Percentiles rank a stretch among this genome's conserved stretches.
These are phyloP conservation scores for Drosophila mercatorum DNA, from an alignment of 2,888 invertebrate genomes.

Conservation along the genomic window DNA sequence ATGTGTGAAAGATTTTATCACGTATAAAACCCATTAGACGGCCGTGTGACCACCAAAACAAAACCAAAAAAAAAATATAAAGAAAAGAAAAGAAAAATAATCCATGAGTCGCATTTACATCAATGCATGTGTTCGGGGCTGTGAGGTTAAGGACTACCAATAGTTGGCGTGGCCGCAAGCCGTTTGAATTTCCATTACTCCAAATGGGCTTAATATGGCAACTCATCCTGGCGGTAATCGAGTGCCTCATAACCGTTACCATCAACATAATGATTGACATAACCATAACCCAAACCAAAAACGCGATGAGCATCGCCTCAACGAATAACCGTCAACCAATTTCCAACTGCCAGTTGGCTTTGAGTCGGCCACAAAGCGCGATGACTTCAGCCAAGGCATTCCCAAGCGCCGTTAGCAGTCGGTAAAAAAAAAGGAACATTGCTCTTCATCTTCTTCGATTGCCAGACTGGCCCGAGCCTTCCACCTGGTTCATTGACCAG, in stretches of 20 bases:
- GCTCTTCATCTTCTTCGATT: slow-evolving; percentile 8
- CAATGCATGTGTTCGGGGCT: slow-evolving; percentile 7
- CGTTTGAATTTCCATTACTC: slow-evolving; percentile 63
- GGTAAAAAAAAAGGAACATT: background rate
- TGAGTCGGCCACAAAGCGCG: slow-evolving; percentile 47
- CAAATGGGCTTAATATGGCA: slow-evolving; percentile 61
- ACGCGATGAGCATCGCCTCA: slow-evolving; percentile 35
- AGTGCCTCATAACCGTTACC: slow-evolving; percentile 67
- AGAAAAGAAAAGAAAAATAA: background rate
- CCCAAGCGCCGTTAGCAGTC: background rate
- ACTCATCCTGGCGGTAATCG: slow-evolving; percentile 69
- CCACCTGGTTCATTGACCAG: slow-evolving; percentile 21
- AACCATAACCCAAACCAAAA: slow-evolving; percentile 65
- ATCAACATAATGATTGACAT: slow-evolving; percentile 74
- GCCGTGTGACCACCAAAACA: slow-evolving; percentile 25
- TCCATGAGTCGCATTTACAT: slow-evolving; percentile 46
- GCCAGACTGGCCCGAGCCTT: slow-evolving; percentile 6
- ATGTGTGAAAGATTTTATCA: slow-evolving; percentile 62
- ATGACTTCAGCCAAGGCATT: slow-evolving; percentile 12
- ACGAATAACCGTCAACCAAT: slow-evolving; percentile 44
- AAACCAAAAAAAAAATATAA: background rate
- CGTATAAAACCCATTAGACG: slow-evolving; percentile 60
- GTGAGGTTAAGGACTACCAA: slow-evolving; percentile 26
- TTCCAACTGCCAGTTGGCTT: slow-evolving; percentile 34
- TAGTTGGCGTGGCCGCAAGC: slow-evolving; percentile 45